A percentile compares a stretch with the other conserved stretches of the same genome.
These are phyloP conservation scores for Hemistola chrysoprasaria DNA, from an alignment of 2,888 invertebrate species.

Conservation along the genomic window DNA sequence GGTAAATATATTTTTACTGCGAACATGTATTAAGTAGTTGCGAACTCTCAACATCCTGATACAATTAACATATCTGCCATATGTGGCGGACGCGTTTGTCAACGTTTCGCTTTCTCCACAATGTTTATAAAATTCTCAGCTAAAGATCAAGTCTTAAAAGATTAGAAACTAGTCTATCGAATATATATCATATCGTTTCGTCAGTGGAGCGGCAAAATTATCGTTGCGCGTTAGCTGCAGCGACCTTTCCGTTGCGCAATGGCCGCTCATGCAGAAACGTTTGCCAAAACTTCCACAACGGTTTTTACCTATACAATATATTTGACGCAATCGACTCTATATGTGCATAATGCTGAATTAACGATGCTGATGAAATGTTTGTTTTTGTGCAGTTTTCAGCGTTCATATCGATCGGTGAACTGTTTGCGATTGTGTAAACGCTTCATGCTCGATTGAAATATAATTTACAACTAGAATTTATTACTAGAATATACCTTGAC, in stretches of 20 bases:
- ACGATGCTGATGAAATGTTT: conserved; percentile 18
- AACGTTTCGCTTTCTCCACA: conserved; percentile 29
- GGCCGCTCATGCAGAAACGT: conserved; percentile 60
- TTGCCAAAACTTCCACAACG: conserved; percentile 49
- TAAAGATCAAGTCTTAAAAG: conserved; percentile 14
- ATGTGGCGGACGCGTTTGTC: conserved; percentile 22
- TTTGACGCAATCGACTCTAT: conserved; percentile 31
- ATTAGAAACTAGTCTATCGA: conserved; percentile 35
- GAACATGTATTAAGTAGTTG: conserved; percentile 15
- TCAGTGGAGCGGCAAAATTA: conserved; percentile 55
- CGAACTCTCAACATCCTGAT: conserved; percentile 33
- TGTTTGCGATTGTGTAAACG: conserved; percentile 8
- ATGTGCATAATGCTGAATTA: conserved; percentile 31
- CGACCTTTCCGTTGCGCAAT: conserved; percentile 64
- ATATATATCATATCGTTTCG: conserved; percentile 48
- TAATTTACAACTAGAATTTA: conserved; percentile 3
- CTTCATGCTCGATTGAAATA: conserved; percentile 4
- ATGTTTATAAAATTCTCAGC: conserved; percentile 19
- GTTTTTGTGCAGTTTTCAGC: conserved; percentile 12
- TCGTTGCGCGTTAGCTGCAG: conserved; percentile 54
- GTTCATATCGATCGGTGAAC: conserved; percentile 4
- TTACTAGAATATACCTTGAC: no score
- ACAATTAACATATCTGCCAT: conserved; percentile 25
- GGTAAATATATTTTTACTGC: no score
- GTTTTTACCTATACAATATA: conserved; percentile 15